Base-by-base conservation (phyloP, 1,140 invertebrate genomes). In the Drosophila persimilis region DNA sequence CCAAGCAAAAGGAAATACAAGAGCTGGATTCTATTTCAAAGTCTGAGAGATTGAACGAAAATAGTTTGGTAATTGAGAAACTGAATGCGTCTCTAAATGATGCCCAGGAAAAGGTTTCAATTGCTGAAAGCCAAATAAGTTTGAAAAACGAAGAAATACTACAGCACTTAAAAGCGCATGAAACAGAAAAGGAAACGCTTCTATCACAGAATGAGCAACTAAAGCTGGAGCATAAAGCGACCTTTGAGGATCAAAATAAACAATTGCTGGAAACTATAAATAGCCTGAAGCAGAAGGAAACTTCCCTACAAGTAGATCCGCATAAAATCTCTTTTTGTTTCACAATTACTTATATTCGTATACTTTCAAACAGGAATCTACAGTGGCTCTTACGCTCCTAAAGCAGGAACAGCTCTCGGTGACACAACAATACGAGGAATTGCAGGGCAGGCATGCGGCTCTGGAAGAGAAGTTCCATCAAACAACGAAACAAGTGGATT, bases 401-500 rank as follows among this genome's bases (percentile, higher is more conserved):
- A 55, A 39, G 3, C 45, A 81, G 26, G 64, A 77, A 2, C 58
- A 81, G 26, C 20, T 29, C 5, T 26, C 22, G 26, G 39, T 50
- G 26, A 20, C 9, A 6, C 48, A 74, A 50, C 41, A 29, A 22
- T 53, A 22, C 13, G 50, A 20, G 11, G 60, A 86, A 11, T 57
- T 86, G 29, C 59, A 85, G 55, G 35, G 58, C 29, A 81, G 77
- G 43, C 60, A 73, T 2, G 22, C 15, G 24, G 6, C 17, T 52
- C 9, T 31, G 13, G 77, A 86, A 46, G 60, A 26, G 9, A 66
- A 88, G 20, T 59, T 86, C 17, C 22, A 24, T 0, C 51, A 67
- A 22, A 59, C 83, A 41, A 61, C 79, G 1, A 62, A 59, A n/a
- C 60, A 70, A 54, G 48, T 58, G n/a, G 58, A 77, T 20, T 29